phyloP scores from a whole-genome alignment of 2,888 invertebrate genomes.

The Melanostoma scalare region DNA sequence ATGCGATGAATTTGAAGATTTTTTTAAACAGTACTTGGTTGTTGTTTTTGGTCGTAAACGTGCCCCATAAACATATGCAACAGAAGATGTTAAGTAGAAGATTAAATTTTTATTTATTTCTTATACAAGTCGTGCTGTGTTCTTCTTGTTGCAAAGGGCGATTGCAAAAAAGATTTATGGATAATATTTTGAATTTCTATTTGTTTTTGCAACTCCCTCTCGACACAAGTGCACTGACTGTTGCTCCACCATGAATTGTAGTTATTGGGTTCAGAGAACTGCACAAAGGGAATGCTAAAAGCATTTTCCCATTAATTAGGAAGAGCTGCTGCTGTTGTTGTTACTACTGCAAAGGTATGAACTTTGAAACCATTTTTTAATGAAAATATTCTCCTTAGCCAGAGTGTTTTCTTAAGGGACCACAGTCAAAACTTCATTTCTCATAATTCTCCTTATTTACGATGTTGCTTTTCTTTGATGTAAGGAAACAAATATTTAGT shows the following conservation, averaged over 20 bases:
- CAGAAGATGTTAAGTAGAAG: constrained; percentile 59
- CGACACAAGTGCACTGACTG: constrained; percentile 9
- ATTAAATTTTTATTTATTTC: constrained; percentile 56
- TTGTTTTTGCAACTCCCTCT: constrained; percentile 2
- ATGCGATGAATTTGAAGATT: constrained; percentile 50
- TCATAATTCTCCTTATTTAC: constrained; percentile 63
- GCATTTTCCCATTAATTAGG: constrained; percentile 70
- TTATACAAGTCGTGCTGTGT: constrained; percentile 11
- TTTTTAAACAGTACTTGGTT: not conserved
- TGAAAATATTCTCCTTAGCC: constrained; percentile 48
- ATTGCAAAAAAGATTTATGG: constrained; percentile 56
- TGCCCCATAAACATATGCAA: constrained; percentile 45
- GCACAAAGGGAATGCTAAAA: constrained; percentile 60
- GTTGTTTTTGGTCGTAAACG: constrained; percentile 42
- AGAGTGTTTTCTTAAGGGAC: constrained; percentile 39
- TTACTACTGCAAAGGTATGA: constrained; percentile 27
- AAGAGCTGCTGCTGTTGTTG: not conserved
- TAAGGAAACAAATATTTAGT: not conserved
- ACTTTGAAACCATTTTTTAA: constrained; percentile 45
- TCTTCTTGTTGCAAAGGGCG: constrained; percentile 7
- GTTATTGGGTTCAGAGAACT: constrained; percentile 8
- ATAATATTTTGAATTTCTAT: constrained; percentile 67
- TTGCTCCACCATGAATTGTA: constrained; percentile 16
- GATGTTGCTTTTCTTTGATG: constrained; percentile 1
- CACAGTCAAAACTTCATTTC: constrained; percentile 56